phyloP scores from a whole-genome alignment of 2,888 invertebrate species.

The Cryptocephalus primarius region DNA sequence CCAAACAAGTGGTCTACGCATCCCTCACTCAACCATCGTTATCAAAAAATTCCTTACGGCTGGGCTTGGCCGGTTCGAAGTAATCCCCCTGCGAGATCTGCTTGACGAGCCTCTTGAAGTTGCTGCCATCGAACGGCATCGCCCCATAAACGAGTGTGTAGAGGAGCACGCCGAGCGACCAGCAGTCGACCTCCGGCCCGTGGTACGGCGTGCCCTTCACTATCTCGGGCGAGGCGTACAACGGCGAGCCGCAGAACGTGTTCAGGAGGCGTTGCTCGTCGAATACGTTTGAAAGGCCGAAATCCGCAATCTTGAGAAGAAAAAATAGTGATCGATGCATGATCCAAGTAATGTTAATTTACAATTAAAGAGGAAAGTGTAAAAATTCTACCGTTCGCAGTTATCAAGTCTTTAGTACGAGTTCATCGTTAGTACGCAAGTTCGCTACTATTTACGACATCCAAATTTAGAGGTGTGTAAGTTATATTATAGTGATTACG shows the following conservation, averaged over 20 bases:
- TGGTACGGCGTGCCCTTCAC: slow-evolving; percentile 94
- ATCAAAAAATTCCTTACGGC: slow-evolving; percentile 51
- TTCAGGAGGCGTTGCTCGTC: slow-evolving; percentile 74
- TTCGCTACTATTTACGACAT: no score
- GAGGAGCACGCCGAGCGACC: slow-evolving; percentile 92
- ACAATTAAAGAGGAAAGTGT: no score
- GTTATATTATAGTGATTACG: no score
- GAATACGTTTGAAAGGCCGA: slow-evolving; percentile 95
- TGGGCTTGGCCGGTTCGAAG: slow-evolving; percentile 90
- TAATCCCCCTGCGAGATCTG: slow-evolving; percentile 97
- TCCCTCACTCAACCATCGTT: neutral
- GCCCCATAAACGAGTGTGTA: slow-evolving; percentile 98
- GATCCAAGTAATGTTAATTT: neutral
- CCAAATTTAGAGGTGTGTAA: no score
- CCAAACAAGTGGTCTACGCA: no score
- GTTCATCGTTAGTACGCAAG: no score
- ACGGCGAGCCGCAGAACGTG: slow-evolving; percentile 93
- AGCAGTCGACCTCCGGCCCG: slow-evolving; percentile 91
- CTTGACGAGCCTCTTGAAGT: slow-evolving; percentile 91
- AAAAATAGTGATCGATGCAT: neutral
- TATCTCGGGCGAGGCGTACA: slow-evolving; percentile 96
- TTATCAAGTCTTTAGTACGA: no score
- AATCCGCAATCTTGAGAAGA: slow-evolving; percentile 80
- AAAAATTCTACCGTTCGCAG: no score
- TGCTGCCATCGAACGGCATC: slow-evolving; percentile 98